Base-by-base conservation (phyloP, 2,888 invertebrate species). In the Parapristionchus giblindavisi region DNA sequence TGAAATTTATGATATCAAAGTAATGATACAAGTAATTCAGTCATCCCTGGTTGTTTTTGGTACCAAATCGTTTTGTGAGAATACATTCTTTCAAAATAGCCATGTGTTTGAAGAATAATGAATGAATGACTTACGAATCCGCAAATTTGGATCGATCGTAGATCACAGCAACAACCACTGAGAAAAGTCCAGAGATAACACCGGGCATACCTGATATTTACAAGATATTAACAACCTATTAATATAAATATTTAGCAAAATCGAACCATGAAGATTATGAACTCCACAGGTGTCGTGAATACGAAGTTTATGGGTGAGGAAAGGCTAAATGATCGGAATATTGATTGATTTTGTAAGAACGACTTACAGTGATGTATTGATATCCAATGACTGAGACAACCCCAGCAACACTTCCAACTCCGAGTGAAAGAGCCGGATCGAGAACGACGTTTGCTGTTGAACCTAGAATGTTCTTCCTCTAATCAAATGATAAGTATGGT, bases 241-340 rank as follows among this genome's bases (percentile, higher is more conserved):
- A n/a, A n/a, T n/a, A n/a, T n/a, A n/a, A n/a, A n/a, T n/a, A n/a
- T n/a, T n/a, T n/a, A n/a, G n/a, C n/a, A n/a, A n/a, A n/a, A n/a
- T n/a, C n/a, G n/a, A n/a, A n/a, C n/a, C n/a, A n/a, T n/a, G n/a
- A n/a, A n/a, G n/a, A n/a, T n/a, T n/a, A n/a, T n/a, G n/a, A n/a
- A n/a, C n/a, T n/a, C 86, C 86, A 58, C 86, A 83, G 1, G 85
- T 85, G 66, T 86, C 84, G 52, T 85, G 82, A 43, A 85, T 87
- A 43, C 93, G 96, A 0, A 94, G 93, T 73, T 94, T 89, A 1
- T 90, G 89, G 2, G 94, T 96, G 36, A 93, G 89, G 56, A 90
- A 85, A 0, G 93, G 93, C 93, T 93, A 89, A 21, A 88, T 87
- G 61, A 75, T 77, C 74, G 40, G 92, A 14, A 51, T 3, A 29